Conservation (phyloP, 2,888 invertebrate genomes). For the Crioceris asparagi region DNA sequence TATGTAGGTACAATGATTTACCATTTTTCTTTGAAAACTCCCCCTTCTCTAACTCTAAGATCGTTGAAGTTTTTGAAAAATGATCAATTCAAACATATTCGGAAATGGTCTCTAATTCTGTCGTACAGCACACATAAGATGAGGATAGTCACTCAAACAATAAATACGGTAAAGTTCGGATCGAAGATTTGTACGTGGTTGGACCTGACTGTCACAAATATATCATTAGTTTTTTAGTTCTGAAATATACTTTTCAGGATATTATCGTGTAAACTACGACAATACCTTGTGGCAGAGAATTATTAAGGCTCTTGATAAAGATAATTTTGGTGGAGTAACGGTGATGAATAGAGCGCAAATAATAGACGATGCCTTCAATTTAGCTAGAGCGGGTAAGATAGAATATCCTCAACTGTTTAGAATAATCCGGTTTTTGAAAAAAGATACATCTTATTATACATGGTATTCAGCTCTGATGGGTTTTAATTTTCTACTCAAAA, state of each 20-base stretch:
- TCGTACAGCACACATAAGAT: no score
- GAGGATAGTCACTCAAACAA: no score
- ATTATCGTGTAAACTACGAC: slow-evolving; percentile 55
- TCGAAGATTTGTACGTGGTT: no score
- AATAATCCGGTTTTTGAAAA: slow-evolving; percentile 54
- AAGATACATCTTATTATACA: slow-evolving; percentile 61
- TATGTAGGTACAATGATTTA: no score
- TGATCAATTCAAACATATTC: no score
- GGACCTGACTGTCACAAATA: neutral
- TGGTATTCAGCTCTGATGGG: slow-evolving; percentile 52
- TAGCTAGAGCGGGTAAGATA: slow-evolving; percentile 45
- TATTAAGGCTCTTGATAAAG: slow-evolving; percentile 36
- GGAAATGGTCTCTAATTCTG: no score
- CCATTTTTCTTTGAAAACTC: no score
- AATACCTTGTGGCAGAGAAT: slow-evolving; percentile 53
- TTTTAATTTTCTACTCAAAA: slow-evolving; percentile 18
- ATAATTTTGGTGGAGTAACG: slow-evolving; percentile 43
- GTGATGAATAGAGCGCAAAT: slow-evolving; percentile 62
- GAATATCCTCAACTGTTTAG: slow-evolving; percentile 49
- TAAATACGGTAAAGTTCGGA: no score
- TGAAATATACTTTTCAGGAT: slow-evolving; percentile 37
- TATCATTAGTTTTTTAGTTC: neutral
- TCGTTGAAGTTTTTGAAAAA: no score
- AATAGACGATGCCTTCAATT: slow-evolving; percentile 61
- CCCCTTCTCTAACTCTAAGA: no score